Conservation (phyloP, 2,888 invertebrate species). For the Corbicula japonica region DNA sequence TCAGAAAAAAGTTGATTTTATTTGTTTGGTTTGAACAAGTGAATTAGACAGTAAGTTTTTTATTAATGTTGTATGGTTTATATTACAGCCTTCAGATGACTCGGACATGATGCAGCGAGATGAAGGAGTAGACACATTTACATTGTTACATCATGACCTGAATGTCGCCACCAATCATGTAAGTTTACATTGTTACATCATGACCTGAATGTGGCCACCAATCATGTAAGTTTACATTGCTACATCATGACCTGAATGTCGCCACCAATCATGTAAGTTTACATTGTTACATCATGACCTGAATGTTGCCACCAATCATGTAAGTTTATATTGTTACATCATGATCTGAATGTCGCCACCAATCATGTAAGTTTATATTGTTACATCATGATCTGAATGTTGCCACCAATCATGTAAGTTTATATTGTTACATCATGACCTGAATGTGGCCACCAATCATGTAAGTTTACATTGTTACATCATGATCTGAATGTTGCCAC, state of each 20-base stretch:
- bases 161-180: constrained; percentile 99
- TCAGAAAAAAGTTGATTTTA: not conserved
- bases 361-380: constrained; percentile 5
- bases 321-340: constrained; percentile 6
- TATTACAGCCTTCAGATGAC: constrained; percentile 80
- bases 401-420: constrained; percentile 87
- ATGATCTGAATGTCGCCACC: constrained; percentile 10
- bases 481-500: too few relatives aligned
- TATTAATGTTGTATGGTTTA: not conserved
- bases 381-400: constrained; percentile 87
- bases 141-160: constrained; percentile 98
- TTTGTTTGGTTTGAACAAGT: not conserved
- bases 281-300: not conserved
- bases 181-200: constrained; percentile 97
- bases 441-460: constrained; percentile 97
- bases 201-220: constrained; percentile 98
- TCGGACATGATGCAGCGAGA: constrained; percentile 91
- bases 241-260: constrained; percentile 97
- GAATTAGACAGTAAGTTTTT: not conserved
- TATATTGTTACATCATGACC: constrained; percentile 98
- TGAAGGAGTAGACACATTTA: constrained; percentile 98
- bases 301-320: not conserved
- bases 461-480: constrained; percentile 2
- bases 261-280: constrained; percentile 94
- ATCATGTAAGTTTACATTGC: constrained; percentile 90